A percentile compares a stretch with the other conserved stretches of the same genome.
Conservation (phyloP, 2,113 vertebrate species). For the Diadophis punctatus region DNA sequence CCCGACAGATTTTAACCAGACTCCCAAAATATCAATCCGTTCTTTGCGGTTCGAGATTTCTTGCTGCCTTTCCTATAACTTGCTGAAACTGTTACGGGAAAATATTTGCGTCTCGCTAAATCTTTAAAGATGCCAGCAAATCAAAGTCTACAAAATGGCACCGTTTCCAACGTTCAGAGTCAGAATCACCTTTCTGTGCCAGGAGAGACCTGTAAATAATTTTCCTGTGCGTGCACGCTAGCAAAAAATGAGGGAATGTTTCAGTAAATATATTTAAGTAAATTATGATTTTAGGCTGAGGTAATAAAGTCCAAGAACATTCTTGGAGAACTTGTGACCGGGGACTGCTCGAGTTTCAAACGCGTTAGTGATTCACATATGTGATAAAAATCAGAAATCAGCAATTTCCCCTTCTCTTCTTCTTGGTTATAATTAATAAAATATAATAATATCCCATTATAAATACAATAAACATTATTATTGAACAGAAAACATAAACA, state of each 20-base stretch:
- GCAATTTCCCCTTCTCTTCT: neutral
- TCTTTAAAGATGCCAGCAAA: neutral
- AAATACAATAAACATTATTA: no score
- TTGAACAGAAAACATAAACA: no score
- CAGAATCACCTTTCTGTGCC: neutral
- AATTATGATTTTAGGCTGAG: neutral
- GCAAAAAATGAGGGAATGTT: neutral
- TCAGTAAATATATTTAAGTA: neutral
- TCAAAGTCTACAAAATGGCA: neutral
- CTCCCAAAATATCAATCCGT: neutral
- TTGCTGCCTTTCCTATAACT: neutral
- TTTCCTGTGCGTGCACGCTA: fast-evolving
- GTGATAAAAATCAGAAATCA: neutral
- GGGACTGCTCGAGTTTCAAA: fast-evolving
- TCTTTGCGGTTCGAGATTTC: neutral
- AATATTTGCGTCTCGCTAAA: neutral
- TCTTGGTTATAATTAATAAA: no score
- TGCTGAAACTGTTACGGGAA: neutral
- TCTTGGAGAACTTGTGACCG: neutral
- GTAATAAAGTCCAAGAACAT: neutral
- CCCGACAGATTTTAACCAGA: neutral
- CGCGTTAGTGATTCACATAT: neutral
- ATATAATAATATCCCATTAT: no score
- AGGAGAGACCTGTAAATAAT: neutral
- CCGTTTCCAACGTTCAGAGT: neutral